Conservation (phyloP, 1,140 invertebrate species). For the Elysia chlorotica region DNA sequence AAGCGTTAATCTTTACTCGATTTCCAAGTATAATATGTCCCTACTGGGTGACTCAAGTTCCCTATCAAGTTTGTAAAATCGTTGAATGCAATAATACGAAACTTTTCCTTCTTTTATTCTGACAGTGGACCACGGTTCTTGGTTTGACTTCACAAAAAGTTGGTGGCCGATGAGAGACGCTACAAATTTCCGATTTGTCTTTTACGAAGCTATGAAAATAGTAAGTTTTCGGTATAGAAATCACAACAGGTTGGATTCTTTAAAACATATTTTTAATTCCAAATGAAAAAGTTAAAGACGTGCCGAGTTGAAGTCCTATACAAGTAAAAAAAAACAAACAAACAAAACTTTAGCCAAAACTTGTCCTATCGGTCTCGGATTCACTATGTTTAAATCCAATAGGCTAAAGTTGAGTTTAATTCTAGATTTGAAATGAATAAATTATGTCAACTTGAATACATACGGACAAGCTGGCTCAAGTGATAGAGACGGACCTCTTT, state of each 20-base stretch:
- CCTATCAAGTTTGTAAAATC: too few species aligned
- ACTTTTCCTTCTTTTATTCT: constrained; percentile 13
- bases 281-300: too few species aligned
- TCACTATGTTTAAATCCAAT: not conserved
- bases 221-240: constrained; percentile 22
- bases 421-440: too few species aligned
- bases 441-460: too few species aligned
- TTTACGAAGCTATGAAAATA: constrained; percentile 74
- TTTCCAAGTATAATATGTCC: too few species aligned
- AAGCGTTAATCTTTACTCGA: too few species aligned
- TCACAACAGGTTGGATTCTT: not conserved
- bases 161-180: constrained; percentile 75
- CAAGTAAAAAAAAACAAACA: too few species aligned
- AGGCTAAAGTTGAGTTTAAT: too few species aligned
- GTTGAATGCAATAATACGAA: too few species aligned
- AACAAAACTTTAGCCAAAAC: not conserved
- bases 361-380: not conserved
- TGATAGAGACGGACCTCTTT: not conserved
- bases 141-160: constrained; percentile 55
- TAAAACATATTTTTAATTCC: too few species aligned
- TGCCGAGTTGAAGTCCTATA: too few species aligned
- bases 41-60: too few species aligned
- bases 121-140: constrained; percentile 55
- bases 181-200: constrained; percentile 79
- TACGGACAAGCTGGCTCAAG: not conserved